Evolutionary conservation across 2,888 invertebrate species (phyloP), one percentile per base, ranked within the genome.

Genomic region (Tipula vernalis): DNA sequence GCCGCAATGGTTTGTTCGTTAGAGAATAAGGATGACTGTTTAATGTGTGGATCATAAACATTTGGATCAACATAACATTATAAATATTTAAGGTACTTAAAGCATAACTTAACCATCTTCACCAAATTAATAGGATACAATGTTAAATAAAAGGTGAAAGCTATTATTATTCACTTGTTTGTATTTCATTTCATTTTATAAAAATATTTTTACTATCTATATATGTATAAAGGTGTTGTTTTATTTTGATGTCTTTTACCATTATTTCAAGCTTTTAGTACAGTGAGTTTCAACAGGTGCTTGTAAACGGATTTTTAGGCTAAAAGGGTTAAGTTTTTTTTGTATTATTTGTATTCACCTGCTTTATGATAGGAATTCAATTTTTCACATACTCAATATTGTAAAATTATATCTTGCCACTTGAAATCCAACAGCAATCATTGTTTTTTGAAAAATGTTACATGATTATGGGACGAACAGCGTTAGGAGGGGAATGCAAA

Each of bases 1-100:
- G 95, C 95, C 0, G 95, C 95, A 71, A 94, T 98, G 91, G 94
- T 95, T 13, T 98, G 98, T 90, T 98, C 98, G 0, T 92, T 97
- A 86, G 94, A 96, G 90, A 98, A 98, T 91, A 96, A 95, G 89
- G 98, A 97, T 88, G 96, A 95, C 12, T 98, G 98, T 90, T 90
- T 97, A 88, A 97, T 96, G 92, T 98, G 98, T 90, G 96, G 97
- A 87, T 96, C 96, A 1, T 97, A 94, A 92, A 71, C 3, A 51
- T 51, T 51, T n/a, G 15, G 12, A 28, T 71, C 3, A 13, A 36
- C 5, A 28, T 6, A 57, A 15, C 15, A 39, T 57, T 51, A 28
- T 12, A 0, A 71, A 5, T 28, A 18, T 28, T 15, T 28, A 57
- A 71, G 28, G 18, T 71, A 71, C 18, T 71, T 71, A 71, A 15